Conservation (phyloP, 2,113 vertebrate species). For the Microtus richardsoni region DNA sequence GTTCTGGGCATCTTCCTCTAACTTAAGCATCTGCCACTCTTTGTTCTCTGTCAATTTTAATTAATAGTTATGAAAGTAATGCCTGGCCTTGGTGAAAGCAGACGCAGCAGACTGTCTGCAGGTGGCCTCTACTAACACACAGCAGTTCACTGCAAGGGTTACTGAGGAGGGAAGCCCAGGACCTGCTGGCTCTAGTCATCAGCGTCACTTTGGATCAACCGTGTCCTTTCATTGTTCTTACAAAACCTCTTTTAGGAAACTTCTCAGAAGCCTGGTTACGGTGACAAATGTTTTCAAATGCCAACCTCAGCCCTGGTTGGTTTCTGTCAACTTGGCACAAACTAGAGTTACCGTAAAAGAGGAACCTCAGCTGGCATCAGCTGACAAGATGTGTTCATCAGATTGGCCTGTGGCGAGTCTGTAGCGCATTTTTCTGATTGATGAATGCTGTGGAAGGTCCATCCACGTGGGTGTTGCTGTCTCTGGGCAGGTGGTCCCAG, state of each 20-base stretch:
- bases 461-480: background rate
- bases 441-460: background rate
- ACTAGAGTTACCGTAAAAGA: background rate
- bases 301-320: background rate
- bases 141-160: rapidly evolving
- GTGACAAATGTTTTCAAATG: constrained; percentile 5
- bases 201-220: background rate
- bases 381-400: background rate
- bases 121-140: rapidly evolving
- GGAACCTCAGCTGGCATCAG: background rate
- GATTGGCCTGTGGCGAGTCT: background rate
- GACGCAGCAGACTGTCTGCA: rapidly evolving
- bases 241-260: background rate
- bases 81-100: background rate
- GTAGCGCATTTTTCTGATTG: background rate
- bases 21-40: background rate
- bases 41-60: background rate
- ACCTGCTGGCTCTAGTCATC: background rate
- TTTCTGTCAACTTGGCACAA: background rate
- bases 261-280: constrained; percentile 9
- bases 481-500: background rate
- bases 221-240: background rate
- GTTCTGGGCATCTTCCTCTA: background rate
- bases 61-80: background rate
- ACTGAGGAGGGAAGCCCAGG: rapidly evolving